Conservation (phyloP, 2,797 vertebrate genomes). For the Etheostoma perlongum region DNA sequence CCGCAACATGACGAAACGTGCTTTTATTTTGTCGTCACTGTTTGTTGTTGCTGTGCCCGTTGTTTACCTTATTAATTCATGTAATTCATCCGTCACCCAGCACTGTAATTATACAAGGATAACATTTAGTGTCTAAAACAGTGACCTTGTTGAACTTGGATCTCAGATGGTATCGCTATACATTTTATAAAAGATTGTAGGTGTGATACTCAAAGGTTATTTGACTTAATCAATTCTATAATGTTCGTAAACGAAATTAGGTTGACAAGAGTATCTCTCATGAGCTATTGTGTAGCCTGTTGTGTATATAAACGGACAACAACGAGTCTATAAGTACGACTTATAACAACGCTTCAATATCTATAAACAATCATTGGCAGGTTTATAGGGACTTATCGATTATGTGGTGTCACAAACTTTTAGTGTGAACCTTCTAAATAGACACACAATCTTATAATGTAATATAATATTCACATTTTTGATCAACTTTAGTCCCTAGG, state of each 20-base stretch:
- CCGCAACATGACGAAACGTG: constrained; percentile 56
- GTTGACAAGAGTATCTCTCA: background rate
- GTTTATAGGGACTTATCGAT: background rate
- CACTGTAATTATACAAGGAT: background rate
- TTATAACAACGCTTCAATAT: background rate
- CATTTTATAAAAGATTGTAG: background rate
- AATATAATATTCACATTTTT: too few relatives aligned
- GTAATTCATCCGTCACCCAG: background rate
- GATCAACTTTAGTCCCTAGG: too few relatives aligned
- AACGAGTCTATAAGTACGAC: background rate
- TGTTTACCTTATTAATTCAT: constrained; percentile 44
- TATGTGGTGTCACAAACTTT: background rate
- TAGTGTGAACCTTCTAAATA: background rate
- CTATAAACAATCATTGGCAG: background rate
- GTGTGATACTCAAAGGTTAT: background rate
- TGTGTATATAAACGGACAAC: background rate
- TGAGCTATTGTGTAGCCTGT: background rate
- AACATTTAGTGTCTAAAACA: background rate
- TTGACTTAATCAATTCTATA: background rate
- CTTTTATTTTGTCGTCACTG: constrained; percentile 32
- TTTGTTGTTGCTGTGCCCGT: constrained; percentile 9
- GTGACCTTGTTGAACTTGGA: constrained; percentile 69
- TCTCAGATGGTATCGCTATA: background rate
- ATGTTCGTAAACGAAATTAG: background rate
- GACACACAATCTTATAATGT: too few relatives aligned